These are phyloP conservation scores for Hemibagrus wyckioides DNA, from an alignment of 2,113 vertebrate species.

Conservation along the genomic window DNA sequence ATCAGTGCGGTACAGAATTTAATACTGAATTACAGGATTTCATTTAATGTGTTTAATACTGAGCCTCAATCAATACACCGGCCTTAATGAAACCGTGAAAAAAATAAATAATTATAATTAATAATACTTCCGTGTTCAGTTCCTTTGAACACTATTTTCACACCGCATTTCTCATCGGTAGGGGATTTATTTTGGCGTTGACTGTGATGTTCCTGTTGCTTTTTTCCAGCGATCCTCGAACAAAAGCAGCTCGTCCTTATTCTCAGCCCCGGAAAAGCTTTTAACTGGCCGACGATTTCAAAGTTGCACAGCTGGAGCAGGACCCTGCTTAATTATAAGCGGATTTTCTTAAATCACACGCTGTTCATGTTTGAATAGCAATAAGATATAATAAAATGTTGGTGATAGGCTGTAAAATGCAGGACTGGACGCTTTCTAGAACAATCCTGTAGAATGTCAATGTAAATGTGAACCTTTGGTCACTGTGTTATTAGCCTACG, in stretches of 20 bases:
- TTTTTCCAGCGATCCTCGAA: slow-evolving; percentile 24
- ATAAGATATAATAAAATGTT: slow-evolving; percentile 35
- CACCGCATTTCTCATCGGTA: slow-evolving; percentile 8
- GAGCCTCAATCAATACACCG: slow-evolving; percentile 8
- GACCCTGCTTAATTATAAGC: slow-evolving; percentile 34
- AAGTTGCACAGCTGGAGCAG: slow-evolving; percentile 35
- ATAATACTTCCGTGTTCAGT: slow-evolving; percentile 13
- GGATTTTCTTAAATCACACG: slow-evolving; percentile 40
- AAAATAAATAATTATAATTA: slow-evolving; percentile 21
- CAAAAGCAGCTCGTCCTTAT: slow-evolving; percentile 14
- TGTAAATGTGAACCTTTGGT: background rate
- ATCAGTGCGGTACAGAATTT: background rate
- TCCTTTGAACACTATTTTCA: slow-evolving; percentile 26
- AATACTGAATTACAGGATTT: slow-evolving; percentile 4
- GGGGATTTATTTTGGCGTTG: background rate
- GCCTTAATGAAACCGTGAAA: background rate
- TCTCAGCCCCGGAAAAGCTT: slow-evolving; percentile 22
- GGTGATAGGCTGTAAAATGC: slow-evolving; percentile 44
- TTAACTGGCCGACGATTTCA: slow-evolving; percentile 41
- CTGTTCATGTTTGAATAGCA: slow-evolving; percentile 42
- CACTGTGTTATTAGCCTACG: background rate
- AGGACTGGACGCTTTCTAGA: slow-evolving; percentile 7
- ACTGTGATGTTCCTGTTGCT: background rate
- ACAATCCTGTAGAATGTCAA: background rate
- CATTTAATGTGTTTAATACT: background rate